A percentile compares a stretch with the other conserved stretches of the same genome.
Evolutionary conservation across 1,140 invertebrate genomes (phyloP).

Genomic region (Lepidurus apus): DNA sequence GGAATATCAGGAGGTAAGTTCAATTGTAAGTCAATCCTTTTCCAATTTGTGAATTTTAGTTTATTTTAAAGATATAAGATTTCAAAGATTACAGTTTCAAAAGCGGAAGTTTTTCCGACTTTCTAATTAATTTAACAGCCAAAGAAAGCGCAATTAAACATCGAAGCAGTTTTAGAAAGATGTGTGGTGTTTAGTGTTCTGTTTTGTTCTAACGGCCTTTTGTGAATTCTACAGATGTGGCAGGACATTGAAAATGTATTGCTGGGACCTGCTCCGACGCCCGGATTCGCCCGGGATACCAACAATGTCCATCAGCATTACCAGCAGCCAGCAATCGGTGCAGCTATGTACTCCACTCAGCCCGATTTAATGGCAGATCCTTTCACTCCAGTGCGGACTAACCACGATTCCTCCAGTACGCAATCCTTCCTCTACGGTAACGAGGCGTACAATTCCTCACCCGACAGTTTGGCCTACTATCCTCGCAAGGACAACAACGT

Average conservation of each 20-base stretch:
- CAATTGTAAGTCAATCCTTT: not conserved
- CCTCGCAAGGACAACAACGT: conserved; percentile 16
- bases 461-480: not conserved
- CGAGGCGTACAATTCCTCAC: not conserved
- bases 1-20: conserved; percentile 15
- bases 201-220: too few species aligned
- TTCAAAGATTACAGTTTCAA: too few species aligned
- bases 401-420: conserved; percentile 20
- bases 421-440: not conserved
- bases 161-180: too few species aligned
- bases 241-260: conserved; percentile 51
- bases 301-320: conserved; percentile 25
- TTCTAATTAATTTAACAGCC: too few species aligned
- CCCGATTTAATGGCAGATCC: not conserved
- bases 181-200: too few species aligned
- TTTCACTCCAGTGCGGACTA: not conserved
- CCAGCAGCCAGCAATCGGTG: not conserved
- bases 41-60: too few species aligned
- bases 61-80: too few species aligned
- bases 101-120: too few species aligned
- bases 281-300: not conserved
- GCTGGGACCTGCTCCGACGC: conserved; percentile 37
- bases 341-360: conserved; percentile 15
- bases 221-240: conserved; percentile 46
- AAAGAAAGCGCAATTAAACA: too few species aligned